A percentile compares a stretch with the other conserved stretches of the same genome.
These are phyloP conservation scores for Pseudomyrmex sp. DNA, from an alignment of 1,140 invertebrate species.

Conservation along the genomic window DNA sequence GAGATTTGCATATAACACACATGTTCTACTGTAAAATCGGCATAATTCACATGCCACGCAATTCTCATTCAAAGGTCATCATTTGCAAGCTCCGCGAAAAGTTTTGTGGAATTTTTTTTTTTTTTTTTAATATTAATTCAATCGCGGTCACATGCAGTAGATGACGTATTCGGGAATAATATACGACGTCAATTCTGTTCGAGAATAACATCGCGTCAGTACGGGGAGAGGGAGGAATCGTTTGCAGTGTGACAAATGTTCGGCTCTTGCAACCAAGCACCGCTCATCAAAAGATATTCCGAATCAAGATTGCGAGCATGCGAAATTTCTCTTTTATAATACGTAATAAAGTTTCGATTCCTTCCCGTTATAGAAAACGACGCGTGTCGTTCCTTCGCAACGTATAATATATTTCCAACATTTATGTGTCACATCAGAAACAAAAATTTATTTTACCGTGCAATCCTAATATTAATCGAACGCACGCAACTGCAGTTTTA, in stretches of 20 bases:
- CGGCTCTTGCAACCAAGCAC: constrained; percentile 30
- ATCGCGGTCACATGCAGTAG: not conserved
- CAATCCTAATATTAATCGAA: no score
- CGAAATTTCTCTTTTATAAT: not conserved
- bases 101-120: not conserved
- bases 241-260: constrained; percentile 37
- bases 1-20: not conserved
- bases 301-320: constrained; percentile 5
- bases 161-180: constrained; percentile 25
- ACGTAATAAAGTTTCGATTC: constrained; percentile 30
- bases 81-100: not conserved
- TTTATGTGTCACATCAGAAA: no score
- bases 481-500: not conserved
- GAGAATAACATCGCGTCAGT: constrained; percentile 30
- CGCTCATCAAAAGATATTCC: constrained; percentile 25
- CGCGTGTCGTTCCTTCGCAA: not conserved
- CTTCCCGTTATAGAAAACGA: constrained; percentile 24
- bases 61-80: not conserved
- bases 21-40: not conserved
- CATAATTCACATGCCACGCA: no score
- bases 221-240: not conserved
- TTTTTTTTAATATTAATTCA: constrained; percentile 8
- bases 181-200: not conserved
- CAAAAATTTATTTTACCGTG: no score
- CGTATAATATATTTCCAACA: no score